Percentiles rank a stretch among this genome's conserved stretches.
These are phyloP conservation scores for Melanogrammus aeglefinus DNA, from an alignment of 2,797 vertebrate genomes.

Conservation along the genomic window DNA sequence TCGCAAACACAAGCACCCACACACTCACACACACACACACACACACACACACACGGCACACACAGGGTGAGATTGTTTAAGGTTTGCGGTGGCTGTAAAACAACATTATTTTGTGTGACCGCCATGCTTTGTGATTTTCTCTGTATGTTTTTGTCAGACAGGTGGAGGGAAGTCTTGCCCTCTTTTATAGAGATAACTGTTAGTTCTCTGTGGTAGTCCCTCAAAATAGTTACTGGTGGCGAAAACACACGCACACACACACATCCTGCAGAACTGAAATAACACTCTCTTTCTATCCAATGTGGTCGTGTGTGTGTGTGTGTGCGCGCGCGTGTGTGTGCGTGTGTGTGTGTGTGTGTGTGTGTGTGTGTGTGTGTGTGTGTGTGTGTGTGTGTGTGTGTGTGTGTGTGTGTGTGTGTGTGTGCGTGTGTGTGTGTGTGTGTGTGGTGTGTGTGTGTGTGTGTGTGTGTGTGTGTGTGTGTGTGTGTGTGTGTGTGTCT, in stretches of 20 bases:
- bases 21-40: constrained; percentile 13
- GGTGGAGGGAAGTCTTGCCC: constrained; percentile 60
- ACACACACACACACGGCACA: too few species aligned
- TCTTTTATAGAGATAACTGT: constrained; percentile 71
- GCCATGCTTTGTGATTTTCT: constrained; percentile 60
- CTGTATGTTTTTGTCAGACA: constrained; percentile 46
- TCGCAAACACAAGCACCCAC: constrained; percentile 15
- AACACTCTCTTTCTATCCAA: constrained; percentile 23
- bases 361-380: too few species aligned
- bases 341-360: too few species aligned
- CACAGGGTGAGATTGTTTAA: constrained; percentile 55
- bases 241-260: constrained; percentile 36
- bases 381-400: too few species aligned
- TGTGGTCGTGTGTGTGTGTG: neutral
- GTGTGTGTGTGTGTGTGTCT: neutral
- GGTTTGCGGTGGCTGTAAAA: constrained; percentile 62
- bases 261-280: constrained; percentile 53
- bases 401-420: too few species aligned
- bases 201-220: constrained; percentile 68
- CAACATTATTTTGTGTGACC: constrained; percentile 60
- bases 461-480: too few species aligned
- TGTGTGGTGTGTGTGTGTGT: too few species aligned
- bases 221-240: constrained; percentile 54
- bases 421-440: too few species aligned
- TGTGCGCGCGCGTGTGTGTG: too few species aligned